A percentile compares a stretch with the other conserved stretches of the same genome.
phyloP scores from a whole-genome alignment of 2,113 vertebrate genomes.

The Pygoscelis adeliae region DNA sequence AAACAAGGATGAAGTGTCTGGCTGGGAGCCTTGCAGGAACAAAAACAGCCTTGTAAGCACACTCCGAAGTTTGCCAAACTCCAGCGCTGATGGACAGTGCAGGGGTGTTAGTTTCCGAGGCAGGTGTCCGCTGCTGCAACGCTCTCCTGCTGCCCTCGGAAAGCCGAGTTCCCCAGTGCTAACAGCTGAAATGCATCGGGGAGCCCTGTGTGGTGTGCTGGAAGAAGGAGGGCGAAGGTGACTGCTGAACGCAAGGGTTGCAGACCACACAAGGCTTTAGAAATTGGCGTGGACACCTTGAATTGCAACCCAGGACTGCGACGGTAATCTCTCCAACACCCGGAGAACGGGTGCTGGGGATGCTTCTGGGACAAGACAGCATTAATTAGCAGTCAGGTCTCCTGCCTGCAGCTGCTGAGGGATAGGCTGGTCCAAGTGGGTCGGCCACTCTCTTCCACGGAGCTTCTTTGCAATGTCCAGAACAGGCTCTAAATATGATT shows the following conservation, averaged over 20 bases:
- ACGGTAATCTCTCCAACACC: neutral
- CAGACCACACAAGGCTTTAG: neutral
- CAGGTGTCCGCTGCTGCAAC: neutral
- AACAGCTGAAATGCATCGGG: neutral
- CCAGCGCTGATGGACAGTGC: neutral
- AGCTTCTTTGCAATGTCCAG: neutral
- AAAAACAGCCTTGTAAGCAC: conserved; percentile 30
- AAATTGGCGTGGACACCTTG: fast-evolving
- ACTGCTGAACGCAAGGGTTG: neutral
- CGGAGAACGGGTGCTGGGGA: neutral
- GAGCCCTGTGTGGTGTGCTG: neutral
- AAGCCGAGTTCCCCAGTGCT: neutral
- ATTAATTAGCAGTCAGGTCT: neutral
- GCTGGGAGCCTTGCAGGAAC: conserved; percentile 9
- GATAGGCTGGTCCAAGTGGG: neutral
- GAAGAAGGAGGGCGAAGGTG: neutral
- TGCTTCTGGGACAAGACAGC: neutral
- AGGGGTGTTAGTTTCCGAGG: neutral
- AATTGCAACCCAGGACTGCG: neutral
- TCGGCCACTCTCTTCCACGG: neutral
- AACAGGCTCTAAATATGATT: neutral
- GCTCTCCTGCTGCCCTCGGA: neutral
- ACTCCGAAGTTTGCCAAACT: neutral
- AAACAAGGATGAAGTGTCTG: conserved; percentile 4
- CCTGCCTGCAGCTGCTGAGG: neutral